Evolutionary conservation across 2,888 invertebrate genomes (phyloP), one percentile per base, ranked within the genome.

Genomic region (Aproaerema taeniolella): DNA sequence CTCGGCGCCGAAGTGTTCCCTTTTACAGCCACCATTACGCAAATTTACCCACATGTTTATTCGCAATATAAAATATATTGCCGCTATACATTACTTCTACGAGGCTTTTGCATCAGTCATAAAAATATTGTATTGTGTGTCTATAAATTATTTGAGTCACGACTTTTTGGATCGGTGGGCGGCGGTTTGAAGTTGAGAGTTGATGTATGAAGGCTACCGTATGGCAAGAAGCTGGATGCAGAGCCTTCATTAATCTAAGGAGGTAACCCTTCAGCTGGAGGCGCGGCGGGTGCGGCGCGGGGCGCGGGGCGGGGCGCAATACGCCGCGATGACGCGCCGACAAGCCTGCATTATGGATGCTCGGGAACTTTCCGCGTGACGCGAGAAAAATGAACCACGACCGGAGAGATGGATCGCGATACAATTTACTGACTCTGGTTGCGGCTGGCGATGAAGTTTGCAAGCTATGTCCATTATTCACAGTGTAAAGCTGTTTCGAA

Each of bases 11-110:
- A 53, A 56, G 57, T 51, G 55, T 52, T 54, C 52, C 53, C 57
- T 78, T 86, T 86, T 83, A 85, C 67, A 59, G 67, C 81, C 42
- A 49, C 74, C 77, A 81, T 85, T 81, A 82, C 76, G 69, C 61
- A 82, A 83, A 85, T 86, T 83, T 81, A 82, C 76, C 76, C 71
- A 78, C 80, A 86, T 80, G 83, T 82, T 86, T 85, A 86, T 81
- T 82, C 73, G 77, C 69, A 72, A 74, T 80, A 79, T 80, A 81
- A 81, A 81, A 76, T 74, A 72, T 78, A 79, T 74, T 68, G 67
- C 68, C 54, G 47, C 52, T 62, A 55, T 66, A 61, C 65, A 33
- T 39, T 39, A 43, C 41, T 41, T 30, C 39, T 41, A 36, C 36
- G 38, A 41, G 42, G 33, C 39, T 47, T 44, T 48, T 47, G 32